These are phyloP conservation scores for Myotis daubentonii DNA, from an alignment of 2,797 vertebrate species.

Conservation along the genomic window DNA sequence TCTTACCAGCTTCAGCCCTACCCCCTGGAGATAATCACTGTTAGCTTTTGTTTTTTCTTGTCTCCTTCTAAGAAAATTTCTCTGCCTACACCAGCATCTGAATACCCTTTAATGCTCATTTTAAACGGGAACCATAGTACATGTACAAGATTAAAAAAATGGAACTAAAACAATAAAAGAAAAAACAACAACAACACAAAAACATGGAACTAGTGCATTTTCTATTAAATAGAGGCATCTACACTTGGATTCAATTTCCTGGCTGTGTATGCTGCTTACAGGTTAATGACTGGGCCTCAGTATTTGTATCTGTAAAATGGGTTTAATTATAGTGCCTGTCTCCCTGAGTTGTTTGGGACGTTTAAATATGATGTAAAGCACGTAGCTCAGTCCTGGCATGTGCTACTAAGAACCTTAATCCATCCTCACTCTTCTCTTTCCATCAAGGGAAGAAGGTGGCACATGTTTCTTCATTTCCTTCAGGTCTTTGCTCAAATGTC, in stretches of 20 bases:
- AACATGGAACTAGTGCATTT: background rate
- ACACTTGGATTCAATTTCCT: background rate
- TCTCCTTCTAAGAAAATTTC: constrained; percentile 20
- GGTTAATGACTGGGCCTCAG: background rate
- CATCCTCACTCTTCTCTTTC: background rate
- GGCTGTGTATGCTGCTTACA: background rate
- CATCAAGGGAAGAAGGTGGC: background rate
- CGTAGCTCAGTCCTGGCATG: background rate
- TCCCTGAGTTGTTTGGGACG: background rate
- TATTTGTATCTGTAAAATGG: background rate
- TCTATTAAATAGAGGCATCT: background rate
- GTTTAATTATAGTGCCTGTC: background rate
- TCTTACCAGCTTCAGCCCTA: background rate
- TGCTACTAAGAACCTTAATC: background rate
- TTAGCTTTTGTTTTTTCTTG: background rate
- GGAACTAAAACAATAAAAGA: background rate
- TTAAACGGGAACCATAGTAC: background rate
- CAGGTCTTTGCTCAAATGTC: background rate
- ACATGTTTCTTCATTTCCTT: background rate
- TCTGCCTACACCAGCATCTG: background rate
- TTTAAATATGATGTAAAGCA: background rate
- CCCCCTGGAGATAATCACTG: background rate
- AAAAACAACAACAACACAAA: background rate
- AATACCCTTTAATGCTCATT: background rate
- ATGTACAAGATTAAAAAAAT: background rate